Evolutionary conservation across 2,888 invertebrate genomes (phyloP), one percentile per base, ranked within the genome.

Genomic region (Clivina fossor): DNA sequence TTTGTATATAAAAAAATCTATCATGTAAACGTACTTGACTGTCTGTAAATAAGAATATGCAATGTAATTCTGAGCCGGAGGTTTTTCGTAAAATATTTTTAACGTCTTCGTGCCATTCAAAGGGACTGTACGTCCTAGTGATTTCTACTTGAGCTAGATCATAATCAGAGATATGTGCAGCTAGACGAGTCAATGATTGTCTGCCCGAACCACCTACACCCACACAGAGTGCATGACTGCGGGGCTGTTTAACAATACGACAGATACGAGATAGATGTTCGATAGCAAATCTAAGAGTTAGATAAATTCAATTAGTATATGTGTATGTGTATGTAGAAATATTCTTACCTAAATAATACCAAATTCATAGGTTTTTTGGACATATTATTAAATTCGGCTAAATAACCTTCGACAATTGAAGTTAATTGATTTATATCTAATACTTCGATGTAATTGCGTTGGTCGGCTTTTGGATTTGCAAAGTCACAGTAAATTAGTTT

Each of bases 291-390:
- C 94, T 92, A 66, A 16, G 66, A 61, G 16, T 26, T 26, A 26
- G 8, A 26, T 26, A 26, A 7, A 9, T 26, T 26, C n/a, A n/a
- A n/a, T n/a, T n/a, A n/a, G n/a, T 26, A 26, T 8, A 26, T 26
- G 8, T 26, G 5, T 7, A 26, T 26, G 26, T 26, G 8, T 20
- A 30, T 18, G 58, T n/a, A n/a, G n/a, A n/a, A n/a, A n/a, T n/a
- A n/a, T n/a, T n/a, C n/a, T n/a, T 71, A 90, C 85, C 86, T 85
- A 73, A 93, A 93, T 26, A 96, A 76, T 2, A 96, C 95, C 50
- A 96, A 79, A 73, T 93, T 90, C 96, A 96, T 96, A 0, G 95
- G 95, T 68, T 94, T 95, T 73, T 93, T 96, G 7, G 91, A 89
- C 90, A 96, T 92, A 62, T 92, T 90, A 71, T 96, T 96, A 70